Conservation (phyloP, 2,888 invertebrate genomes). For the Amblyjoppa proteus region DNA sequence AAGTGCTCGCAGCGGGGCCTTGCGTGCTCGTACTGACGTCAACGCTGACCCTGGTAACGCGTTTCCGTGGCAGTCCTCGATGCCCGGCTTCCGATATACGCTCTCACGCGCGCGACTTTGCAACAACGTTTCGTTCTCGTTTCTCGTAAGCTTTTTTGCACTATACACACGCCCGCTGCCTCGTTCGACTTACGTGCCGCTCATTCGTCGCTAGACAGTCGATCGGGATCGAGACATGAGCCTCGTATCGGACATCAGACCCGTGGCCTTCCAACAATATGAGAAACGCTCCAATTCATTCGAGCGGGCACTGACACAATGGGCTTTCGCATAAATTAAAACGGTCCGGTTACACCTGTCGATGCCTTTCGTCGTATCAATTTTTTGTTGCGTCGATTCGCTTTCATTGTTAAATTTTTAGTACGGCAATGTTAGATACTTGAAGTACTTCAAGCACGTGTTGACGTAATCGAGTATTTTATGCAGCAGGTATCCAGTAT, state of each 20-base stretch:
- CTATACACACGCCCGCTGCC: not conserved
- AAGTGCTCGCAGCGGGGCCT: constrained; percentile 68
- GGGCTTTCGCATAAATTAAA: not conserved
- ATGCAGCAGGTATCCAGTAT: too few relatives aligned
- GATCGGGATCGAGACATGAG: not conserved
- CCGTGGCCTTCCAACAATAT: not conserved
- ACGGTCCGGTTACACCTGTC: not conserved
- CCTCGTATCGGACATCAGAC: constrained; percentile 8
- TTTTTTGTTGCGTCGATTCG: not conserved
- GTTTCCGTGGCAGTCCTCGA: constrained; percentile 73
- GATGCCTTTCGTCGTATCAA: not conserved
- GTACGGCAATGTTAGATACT: not conserved
- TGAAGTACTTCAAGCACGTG: not conserved
- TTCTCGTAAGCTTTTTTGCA: constrained; percentile 21
- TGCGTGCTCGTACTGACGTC: constrained; percentile 78
- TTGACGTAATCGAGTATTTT: too few relatives aligned
- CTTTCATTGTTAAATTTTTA: not conserved
- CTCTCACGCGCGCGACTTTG: constrained; percentile 42
- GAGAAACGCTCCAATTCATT: not conserved
- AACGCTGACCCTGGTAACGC: constrained; percentile 83
- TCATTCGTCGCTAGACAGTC: not conserved
- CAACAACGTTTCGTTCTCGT: constrained; percentile 14
- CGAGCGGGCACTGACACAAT: constrained; percentile 6
- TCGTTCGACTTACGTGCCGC: constrained; percentile 3
- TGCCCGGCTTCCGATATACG: constrained; percentile 64